Conservation (phyloP, 2,888 invertebrate genomes). For the Napeogenes inachia region DNA sequence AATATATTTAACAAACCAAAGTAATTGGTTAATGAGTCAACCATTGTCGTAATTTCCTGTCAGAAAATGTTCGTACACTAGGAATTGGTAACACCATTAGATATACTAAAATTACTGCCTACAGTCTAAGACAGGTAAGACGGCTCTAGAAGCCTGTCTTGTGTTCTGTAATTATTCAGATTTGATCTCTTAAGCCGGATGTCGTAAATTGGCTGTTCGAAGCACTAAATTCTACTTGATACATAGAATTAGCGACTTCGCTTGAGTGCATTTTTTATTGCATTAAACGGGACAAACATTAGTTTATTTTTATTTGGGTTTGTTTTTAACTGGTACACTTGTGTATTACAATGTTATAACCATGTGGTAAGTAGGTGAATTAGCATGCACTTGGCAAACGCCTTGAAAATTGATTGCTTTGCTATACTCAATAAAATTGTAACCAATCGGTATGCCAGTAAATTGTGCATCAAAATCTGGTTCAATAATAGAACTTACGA, state of each 20-base stretch:
- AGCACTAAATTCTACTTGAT: constrained; percentile 35
- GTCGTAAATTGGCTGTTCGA: constrained; percentile 48
- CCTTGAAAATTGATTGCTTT: constrained; percentile 34
- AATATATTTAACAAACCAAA: too few relatives aligned
- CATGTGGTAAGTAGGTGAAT: constrained; percentile 19
- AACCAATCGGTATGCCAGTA: too few relatives aligned
- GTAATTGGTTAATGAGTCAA: too few relatives aligned
- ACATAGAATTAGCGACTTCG: constrained; percentile 35
- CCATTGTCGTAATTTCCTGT: too few relatives aligned
- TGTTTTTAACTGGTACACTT: not conserved
- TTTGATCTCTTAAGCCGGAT: constrained; percentile 58
- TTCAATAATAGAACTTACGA: too few relatives aligned
- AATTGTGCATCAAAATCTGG: too few relatives aligned
- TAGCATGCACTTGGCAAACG: constrained; percentile 36
- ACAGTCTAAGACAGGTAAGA: constrained; percentile 27
- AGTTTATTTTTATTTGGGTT: constrained; percentile 24
- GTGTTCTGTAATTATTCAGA: constrained; percentile 54
- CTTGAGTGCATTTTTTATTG: constrained; percentile 29
- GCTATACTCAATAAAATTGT: too few relatives aligned
- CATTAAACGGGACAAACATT: constrained; percentile 26
- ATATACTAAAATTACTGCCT: constrained; percentile 35
- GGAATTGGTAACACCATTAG: constrained; percentile 8
- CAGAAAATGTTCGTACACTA: too few relatives aligned
- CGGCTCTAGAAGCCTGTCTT: constrained; percentile 38
- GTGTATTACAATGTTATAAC: not conserved